Conservation (phyloP, 2,113 vertebrate genomes). For the Atractosteus spatula region DNA sequence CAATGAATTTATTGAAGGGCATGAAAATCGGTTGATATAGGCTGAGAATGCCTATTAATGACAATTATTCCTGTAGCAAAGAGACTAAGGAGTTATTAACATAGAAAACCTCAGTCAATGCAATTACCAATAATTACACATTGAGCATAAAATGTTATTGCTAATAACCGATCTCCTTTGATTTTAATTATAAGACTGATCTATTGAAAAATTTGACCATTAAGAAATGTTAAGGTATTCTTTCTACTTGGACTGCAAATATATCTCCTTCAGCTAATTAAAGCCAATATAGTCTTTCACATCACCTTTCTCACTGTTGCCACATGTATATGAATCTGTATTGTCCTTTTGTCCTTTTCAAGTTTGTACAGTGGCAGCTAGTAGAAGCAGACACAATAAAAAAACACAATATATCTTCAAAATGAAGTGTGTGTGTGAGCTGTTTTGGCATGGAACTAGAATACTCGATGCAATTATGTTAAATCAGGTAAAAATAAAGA, state of each 20-base stretch:
- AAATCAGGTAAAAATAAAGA: background rate
- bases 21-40: no score
- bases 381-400: background rate
- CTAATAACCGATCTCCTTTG: background rate
- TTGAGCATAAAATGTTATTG: no score
- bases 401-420: background rate
- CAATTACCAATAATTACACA: no score
- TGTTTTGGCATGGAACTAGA: background rate
- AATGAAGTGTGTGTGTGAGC: background rate
- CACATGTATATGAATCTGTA: background rate
- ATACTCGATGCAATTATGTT: conserved; percentile 3
- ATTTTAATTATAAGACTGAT: background rate
- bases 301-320: background rate
- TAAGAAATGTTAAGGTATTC: background rate
- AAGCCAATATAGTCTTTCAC: no score
- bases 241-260: background rate
- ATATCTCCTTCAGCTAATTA: background rate
- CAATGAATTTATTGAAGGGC: no score
- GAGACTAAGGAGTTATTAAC: no score
- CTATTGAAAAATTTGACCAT: background rate
- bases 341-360: background rate
- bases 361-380: background rate
- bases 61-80: no score
- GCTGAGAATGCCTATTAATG: no score
- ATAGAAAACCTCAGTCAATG: no score